Percentiles rank a stretch among this genome's conserved stretches.
Evolutionary conservation across 2,797 vertebrate species (phyloP).

Genomic region (Bradypodion pumilum): DNA sequence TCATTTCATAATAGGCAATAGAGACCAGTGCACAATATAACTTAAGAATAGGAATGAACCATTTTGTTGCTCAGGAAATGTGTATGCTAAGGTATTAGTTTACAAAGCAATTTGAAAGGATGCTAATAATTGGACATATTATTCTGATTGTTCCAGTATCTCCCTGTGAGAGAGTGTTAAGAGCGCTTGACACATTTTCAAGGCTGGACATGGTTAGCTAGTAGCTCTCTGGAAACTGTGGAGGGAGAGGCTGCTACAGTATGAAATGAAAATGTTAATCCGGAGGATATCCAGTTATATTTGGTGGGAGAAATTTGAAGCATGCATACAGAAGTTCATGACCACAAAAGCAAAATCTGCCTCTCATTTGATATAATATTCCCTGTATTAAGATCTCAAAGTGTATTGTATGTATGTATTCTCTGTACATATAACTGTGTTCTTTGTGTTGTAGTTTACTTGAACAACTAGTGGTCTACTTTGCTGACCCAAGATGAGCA

Average conservation of each 20-base stretch:
- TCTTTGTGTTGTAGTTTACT: neutral
- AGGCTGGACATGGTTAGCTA: neutral
- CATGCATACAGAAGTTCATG: neutral
- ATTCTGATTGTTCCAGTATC: rapidly evolving
- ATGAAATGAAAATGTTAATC: neutral
- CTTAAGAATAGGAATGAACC: neutral
- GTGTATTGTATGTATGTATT: neutral
- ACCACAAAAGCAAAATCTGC: neutral
- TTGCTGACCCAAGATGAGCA: neutral
- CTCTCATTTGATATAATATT: neutral
- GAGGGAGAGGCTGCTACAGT: neutral
- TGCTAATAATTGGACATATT: rapidly evolving
- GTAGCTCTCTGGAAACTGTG: rapidly evolving
- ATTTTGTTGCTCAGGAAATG: slow-evolving; percentile 44
- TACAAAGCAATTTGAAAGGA: slow-evolving; percentile 14
- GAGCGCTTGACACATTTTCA: neutral
- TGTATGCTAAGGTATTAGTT: slow-evolving; percentile 10
- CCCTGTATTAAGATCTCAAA: neutral
- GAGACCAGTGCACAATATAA: slow-evolving; percentile 17
- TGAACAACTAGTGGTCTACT: neutral
- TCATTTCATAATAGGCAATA: neutral
- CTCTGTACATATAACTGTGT: neutral
- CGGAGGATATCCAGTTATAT: neutral
- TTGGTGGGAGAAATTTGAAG: neutral
- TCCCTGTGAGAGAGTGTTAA: no score